Base-by-base conservation (phyloP, 2,888 invertebrate species). In the Caenorhabditis afra region DNA sequence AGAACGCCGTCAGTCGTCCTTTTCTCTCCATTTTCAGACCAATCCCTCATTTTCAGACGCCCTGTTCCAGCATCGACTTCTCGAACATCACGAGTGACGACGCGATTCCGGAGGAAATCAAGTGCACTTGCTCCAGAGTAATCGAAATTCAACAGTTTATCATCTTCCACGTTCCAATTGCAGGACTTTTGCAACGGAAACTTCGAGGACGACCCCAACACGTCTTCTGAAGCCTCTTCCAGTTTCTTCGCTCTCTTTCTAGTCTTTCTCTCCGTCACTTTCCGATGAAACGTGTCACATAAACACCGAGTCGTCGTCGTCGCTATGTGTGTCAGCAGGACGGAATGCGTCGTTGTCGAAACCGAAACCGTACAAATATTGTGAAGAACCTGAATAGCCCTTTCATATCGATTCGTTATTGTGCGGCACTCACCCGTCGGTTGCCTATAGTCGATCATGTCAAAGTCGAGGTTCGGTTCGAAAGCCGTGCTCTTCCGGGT, bases 401-500 rank as follows among this genome's bases (percentile, higher is more conserved):
- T 45, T 16, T n/a, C 3, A 29, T 10, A 8, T 41, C 4, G 12
- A 64, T 20, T 52, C 11, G 20, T n/a, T 18, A n/a, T n/a, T n/a
- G n/a, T n/a, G n/a, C n/a, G n/a, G n/a, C n/a, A 22, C 29, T 39
- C 35, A 73, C 58, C 57, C 10, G 58, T 58, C 11, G 44, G 35
- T 50, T 67, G 57, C 35, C 67, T 39, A 39, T 55, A 57, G 49
- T 86, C 86, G 11, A 86, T 85, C 73, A 86, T 81, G 53, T 86
- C 86, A 49, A 86, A 77, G 50, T 83, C 81, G 47, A 86, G 67
- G 37, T 83, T 64, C n/a, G 86, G 86, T 39, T 86, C 83, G 45
- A 81, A 86, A 11, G 84, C 85, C 11, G 81, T 70, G 47, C 82
- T 81, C 22, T 77, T 81, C 35, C 77, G 45, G 23, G 59, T 58